Evolutionary conservation across 1,140 invertebrate species (phyloP).

Genomic region (Cyclargus thomasi): DNA sequence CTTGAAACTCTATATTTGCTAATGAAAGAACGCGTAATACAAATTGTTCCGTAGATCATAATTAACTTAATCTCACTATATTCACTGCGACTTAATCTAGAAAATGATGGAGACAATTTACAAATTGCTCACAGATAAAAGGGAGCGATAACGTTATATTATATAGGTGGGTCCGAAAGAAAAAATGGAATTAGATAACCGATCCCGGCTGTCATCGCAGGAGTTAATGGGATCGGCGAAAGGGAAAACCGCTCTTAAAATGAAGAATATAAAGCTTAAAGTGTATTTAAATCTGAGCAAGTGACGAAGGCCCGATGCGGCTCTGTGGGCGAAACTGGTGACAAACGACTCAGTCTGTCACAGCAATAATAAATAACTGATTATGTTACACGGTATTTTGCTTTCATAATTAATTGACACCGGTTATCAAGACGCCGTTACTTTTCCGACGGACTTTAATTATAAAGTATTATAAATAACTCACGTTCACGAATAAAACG

Average conservation of each 20-base stretch:
- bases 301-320: slow-evolving; percentile 58
- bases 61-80: not conserved
- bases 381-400: slow-evolving; percentile 70
- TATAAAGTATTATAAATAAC: slow-evolving; percentile 37
- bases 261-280: slow-evolving; percentile 40
- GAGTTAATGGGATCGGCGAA: slow-evolving; percentile 40
- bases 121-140: slow-evolving; percentile 39
- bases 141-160: slow-evolving; percentile 37
- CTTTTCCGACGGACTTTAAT: slow-evolving; percentile 43
- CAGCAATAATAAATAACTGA: slow-evolving; percentile 71
- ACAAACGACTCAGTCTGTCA: slow-evolving; percentile 67
- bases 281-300: slow-evolving; percentile 28
- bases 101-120: slow-evolving; percentile 19
- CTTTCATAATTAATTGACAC: slow-evolving; percentile 69
- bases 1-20: slow-evolving; percentile 34
- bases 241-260: slow-evolving; percentile 40
- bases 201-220: slow-evolving; percentile 65
- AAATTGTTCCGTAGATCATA: not conserved
- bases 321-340: slow-evolving; percentile 64
- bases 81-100: slow-evolving; percentile 19
- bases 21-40: slow-evolving; percentile 14
- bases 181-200: slow-evolving; percentile 67
- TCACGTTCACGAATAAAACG: slow-evolving; percentile 38
- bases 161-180: slow-evolving; percentile 49
- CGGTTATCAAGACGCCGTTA: slow-evolving; percentile 52